Percentiles rank a stretch among this genome's conserved stretches.
phyloP scores from a whole-genome alignment of 2,888 invertebrate species.

The Microctonus brassicae region DNA sequence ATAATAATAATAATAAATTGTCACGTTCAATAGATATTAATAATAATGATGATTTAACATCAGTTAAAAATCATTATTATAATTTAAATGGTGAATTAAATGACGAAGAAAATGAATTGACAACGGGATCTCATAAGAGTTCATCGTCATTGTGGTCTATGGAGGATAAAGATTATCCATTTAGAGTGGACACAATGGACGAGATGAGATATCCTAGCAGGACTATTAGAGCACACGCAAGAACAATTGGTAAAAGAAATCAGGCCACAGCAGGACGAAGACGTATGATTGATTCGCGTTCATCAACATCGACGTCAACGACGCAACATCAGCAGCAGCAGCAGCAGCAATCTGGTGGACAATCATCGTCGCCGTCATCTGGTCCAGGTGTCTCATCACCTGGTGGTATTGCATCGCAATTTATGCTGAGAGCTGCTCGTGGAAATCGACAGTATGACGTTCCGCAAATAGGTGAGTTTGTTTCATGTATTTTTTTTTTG shows the following conservation, averaged over 20 bases:
- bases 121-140: not conserved
- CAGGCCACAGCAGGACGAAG: conserved; percentile 37
- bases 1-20: not conserved
- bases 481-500: too few relatives aligned
- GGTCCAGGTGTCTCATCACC: conserved; percentile 44
- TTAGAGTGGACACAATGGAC: conserved; percentile 13
- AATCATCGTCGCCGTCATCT: conserved; percentile 73
- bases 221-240: not conserved
- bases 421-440: conserved; percentile 83
- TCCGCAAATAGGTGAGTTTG: conserved; percentile 84
- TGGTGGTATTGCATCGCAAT: conserved; percentile 77
- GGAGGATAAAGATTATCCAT: conserved; percentile 11
- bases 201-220: conserved; percentile 4
- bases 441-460: conserved; percentile 81
- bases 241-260: conserved; percentile 32
- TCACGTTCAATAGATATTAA: not conserved
- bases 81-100: conserved; percentile 7
- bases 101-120: not conserved
- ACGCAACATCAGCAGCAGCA: conserved; percentile 24
- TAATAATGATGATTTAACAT: not conserved
- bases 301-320: conserved; percentile 42
- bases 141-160: conserved; percentile 23
- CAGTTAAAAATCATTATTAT: conserved; percentile 2
- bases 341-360: conserved; percentile 46
- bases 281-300: conserved; percentile 29